Evolutionary conservation across 2,888 invertebrate genomes (phyloP), one percentile per base, ranked within the genome.

Genomic region (Euproctis similis): DNA sequence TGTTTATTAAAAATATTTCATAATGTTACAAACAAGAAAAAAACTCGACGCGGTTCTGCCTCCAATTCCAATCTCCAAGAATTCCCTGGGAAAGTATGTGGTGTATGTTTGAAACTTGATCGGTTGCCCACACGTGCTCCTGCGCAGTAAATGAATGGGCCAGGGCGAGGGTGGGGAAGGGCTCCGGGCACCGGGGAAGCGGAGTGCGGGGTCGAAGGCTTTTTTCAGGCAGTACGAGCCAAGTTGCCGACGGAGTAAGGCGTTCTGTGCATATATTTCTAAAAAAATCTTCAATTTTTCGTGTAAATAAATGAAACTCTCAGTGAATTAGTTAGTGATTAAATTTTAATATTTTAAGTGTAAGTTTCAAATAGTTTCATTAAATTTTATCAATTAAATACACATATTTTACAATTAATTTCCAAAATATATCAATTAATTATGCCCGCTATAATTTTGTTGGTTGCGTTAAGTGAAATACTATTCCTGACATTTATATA

Each of bases 171-270:
- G 53, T 36, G 50, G 47, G 53, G 46, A 52, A 52, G 56, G 55
- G 55, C 53, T 42, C 48, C 42, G 42, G 45, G 34, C 43, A 28
- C 56, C 44, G 54, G 49, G 47, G 59, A 11, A 42, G 38, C 59
- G 59, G 47, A 44, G 21, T 14, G n/a, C n/a, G n/a, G n/a, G n/a
- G n/a, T n/a, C 37, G 44, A 62, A 81, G 81, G 77, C 81, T 81
- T 84, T 82, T 82, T 84, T 81, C 82, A 82, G 82, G 80, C 82
- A 84, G 84, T 82, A 54, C 56, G 44, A 49, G 43, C 53, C 55
- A 56, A 62, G 49, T 54, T 74, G 70, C 73, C 61, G 54, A 48
- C 50, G 60, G 49, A 42, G 58, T 42, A 62, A 71, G 64, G 64
- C 67, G 80, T 65, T 48, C 43, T 42, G 50, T 40, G 39, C 43